A percentile compares a stretch with the other conserved stretches of the same genome.
Evolutionary conservation across 2,797 vertebrate genomes (phyloP).

Genomic region (Sebastes dallii): DNA sequence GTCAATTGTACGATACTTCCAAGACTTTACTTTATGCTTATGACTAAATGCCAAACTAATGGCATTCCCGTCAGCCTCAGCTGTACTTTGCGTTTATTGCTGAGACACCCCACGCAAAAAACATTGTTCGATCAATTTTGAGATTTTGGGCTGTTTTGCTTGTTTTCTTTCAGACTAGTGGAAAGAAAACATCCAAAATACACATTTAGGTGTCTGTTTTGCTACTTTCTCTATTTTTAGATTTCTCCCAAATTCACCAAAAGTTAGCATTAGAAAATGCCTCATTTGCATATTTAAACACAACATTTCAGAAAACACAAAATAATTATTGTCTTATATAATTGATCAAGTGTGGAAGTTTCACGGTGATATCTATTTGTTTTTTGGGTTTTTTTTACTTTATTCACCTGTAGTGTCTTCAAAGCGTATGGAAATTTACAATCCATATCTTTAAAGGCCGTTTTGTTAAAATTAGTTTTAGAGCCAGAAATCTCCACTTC

Average conservation of each 20-base stretch:
- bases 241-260: not conserved
- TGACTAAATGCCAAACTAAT: not conserved
- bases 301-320: not conserved
- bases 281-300: not conserved
- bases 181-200: not conserved
- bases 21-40: not conserved
- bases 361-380: not conserved
- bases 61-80: not conserved
- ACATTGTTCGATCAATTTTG: not conserved
- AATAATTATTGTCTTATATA: not conserved
- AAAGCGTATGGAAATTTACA: not conserved
- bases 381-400: accelerated
- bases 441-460: not conserved
- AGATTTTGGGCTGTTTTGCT: not conserved
- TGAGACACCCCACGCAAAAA: not conserved
- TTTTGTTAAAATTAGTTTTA: not conserved
- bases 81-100: not conserved
- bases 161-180: not conserved
- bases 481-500: not conserved
- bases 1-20: not conserved
- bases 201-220: not conserved
- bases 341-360: not conserved
- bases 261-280: not conserved
- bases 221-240: not conserved
- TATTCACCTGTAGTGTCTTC: not conserved